Evolutionary conservation across 92 coral and sea anemone genomes (phyloP).

Genomic region (Nematostella vectensis): DNA sequence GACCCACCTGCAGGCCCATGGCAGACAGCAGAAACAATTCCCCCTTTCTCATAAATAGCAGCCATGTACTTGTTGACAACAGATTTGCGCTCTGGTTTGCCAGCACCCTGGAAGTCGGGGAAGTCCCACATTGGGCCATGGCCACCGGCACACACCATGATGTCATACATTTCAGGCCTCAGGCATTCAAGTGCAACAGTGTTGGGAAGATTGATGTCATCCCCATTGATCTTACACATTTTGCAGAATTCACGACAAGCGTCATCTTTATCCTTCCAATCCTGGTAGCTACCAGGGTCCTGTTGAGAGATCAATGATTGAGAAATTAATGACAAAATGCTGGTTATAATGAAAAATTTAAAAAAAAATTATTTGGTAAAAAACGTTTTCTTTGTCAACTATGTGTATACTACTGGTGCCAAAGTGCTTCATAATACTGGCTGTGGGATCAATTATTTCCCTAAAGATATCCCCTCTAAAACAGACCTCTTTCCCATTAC

Average conservation of each 20-base stretch:
- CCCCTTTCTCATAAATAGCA: constrained; percentile 80
- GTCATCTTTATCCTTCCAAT: constrained; percentile 49
- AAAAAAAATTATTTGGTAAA: no score
- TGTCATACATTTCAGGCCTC: constrained; percentile 47
- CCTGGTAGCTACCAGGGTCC: constrained; percentile 78
- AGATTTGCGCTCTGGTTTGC: no score
- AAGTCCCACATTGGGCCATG: constrained; percentile 97
- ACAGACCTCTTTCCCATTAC: no score
- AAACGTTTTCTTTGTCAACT: no score
- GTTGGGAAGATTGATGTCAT: constrained; percentile 25
- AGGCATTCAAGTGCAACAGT: constrained; percentile 35
- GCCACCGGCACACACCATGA: constrained; percentile 80
- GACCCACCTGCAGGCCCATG: constrained; percentile 91
- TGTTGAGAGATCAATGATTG: no score
- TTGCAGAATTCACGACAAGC: constrained; percentile 55
- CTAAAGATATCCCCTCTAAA: no score
- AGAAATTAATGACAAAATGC: neutral
- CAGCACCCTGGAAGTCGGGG: constrained; percentile 47
- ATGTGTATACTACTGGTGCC: no score
- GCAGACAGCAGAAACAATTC: constrained; percentile 78
- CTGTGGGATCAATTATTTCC: no score
- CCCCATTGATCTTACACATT: constrained; percentile 33
- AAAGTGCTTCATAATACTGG: no score
- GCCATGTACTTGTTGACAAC: constrained; percentile 51
- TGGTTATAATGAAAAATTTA: no score